Conservation (phyloP, 2,888 invertebrate genomes). For the Scrobipalpa atriplicella region DNA sequence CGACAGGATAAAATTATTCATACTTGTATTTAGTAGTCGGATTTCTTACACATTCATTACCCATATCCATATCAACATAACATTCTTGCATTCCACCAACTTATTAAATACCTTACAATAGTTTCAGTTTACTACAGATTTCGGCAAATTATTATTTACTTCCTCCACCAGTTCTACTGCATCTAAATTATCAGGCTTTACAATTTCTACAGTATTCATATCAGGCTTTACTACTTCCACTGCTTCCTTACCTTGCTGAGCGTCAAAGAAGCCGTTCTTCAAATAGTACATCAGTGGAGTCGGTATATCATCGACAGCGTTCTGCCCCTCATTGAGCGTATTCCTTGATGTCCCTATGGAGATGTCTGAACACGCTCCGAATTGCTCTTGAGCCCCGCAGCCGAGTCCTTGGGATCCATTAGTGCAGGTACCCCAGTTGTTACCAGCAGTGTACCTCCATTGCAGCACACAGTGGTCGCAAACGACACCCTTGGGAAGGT, state of each 20-base stretch:
- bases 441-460: constrained; percentile 93
- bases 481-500: constrained; percentile 82
- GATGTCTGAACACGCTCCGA: constrained; percentile 91
- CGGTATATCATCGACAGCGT: constrained; percentile 42
- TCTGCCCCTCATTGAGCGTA: constrained; percentile 39
- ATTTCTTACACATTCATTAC: too few species aligned
- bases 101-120: neutral
- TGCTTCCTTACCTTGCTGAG: constrained; percentile 42
- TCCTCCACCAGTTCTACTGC: constrained; percentile 18
- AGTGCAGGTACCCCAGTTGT: constrained; percentile 89
- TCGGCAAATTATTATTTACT: constrained; percentile 12
- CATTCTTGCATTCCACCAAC: neutral
- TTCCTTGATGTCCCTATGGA: constrained; percentile 78
- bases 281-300: constrained; percentile 43
- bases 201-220: neutral
- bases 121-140: neutral
- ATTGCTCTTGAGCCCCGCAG: constrained; percentile 93
- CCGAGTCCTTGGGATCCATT: constrained; percentile 89
- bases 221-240: neutral
- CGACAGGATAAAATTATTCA: too few species aligned
- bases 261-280: constrained; percentile 47
- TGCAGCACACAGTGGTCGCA: constrained; percentile 93
- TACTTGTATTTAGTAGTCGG: too few species aligned
- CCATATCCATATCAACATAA: too few species aligned
- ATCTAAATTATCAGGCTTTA: constrained; percentile 15